A percentile compares a stretch with the other conserved stretches of the same genome.
These are phyloP conservation scores for Nesoenas mayeri DNA, from an alignment of 2,113 vertebrate species.

Conservation along the genomic window DNA sequence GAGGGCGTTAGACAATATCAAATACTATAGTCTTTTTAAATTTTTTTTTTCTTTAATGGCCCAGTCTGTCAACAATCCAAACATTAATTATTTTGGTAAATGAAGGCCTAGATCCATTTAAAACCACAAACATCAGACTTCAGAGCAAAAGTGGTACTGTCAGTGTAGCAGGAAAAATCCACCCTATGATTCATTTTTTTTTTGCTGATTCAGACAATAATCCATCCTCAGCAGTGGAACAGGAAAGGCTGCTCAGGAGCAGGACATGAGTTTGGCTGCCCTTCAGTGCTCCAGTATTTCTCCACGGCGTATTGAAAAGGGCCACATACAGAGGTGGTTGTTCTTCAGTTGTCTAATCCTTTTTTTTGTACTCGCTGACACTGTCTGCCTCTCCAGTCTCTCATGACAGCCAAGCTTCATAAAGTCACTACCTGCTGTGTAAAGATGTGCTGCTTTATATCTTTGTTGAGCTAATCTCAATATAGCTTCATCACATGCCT, in stretches of 20 bases:
- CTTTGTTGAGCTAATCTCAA: not conserved
- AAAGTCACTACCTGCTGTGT: not conserved
- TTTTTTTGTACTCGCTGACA: not conserved
- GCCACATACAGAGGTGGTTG: rapidly evolving
- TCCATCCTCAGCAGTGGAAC: not conserved
- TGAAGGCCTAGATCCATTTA: not conserved
- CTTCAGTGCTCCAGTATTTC: not conserved
- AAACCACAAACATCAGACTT: not conserved
- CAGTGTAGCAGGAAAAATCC: not conserved
- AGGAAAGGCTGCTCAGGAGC: not conserved
- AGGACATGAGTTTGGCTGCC: not conserved
- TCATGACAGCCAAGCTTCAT: not conserved
- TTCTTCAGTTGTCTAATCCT: not conserved
- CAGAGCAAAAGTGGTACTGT: not conserved
- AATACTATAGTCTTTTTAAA: not conserved
- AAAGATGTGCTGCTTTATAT: not conserved
- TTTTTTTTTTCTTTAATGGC: not conserved
- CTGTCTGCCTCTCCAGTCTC: not conserved
- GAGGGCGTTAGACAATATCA: not conserved
- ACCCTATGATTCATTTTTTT: not conserved
- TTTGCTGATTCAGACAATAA: not conserved
- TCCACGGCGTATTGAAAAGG: not conserved
- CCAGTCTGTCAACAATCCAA: not conserved
- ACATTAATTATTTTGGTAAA: not conserved
- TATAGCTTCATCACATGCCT: not conserved